Conservation (phyloP, 2,888 invertebrate genomes). For the Agonopterix alstromeriana region DNA sequence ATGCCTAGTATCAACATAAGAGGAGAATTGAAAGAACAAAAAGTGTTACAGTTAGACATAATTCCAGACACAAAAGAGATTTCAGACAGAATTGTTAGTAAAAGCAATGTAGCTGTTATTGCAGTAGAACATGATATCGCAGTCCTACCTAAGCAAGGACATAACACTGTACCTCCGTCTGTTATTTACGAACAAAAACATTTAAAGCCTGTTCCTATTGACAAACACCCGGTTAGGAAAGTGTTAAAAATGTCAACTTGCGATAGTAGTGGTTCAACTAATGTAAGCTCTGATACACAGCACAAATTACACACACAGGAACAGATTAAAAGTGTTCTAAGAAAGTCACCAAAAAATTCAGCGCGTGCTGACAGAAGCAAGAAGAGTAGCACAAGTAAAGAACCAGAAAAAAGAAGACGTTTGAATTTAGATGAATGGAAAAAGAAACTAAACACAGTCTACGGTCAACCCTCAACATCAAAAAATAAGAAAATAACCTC, state of each 20-base stretch:
- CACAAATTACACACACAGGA: slow-evolving; percentile 27
- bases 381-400: slow-evolving; percentile 16
- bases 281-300: slow-evolving; percentile 38
- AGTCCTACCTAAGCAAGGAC: slow-evolving; percentile 2
- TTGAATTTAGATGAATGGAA: slow-evolving; percentile 54
- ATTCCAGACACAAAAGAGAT: slow-evolving; percentile 39
- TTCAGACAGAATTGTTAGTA: slow-evolving; percentile 13
- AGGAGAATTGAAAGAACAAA: slow-evolving; percentile 65
- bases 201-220: slow-evolving; percentile 4
- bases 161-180: neutral
- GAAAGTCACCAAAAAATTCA: slow-evolving; percentile 27
- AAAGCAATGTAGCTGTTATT: slow-evolving; percentile 48
- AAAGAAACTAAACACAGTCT: slow-evolving; percentile 50
- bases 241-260: slow-evolving; percentile 50
- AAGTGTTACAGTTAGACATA: slow-evolving; percentile 68
- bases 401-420: slow-evolving; percentile 23
- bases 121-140: slow-evolving; percentile 18
- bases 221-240: slow-evolving; percentile 33
- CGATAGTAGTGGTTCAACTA: slow-evolving; percentile 55
- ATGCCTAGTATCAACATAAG: slow-evolving; percentile 73
- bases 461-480: slow-evolving; percentile 32
- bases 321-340: slow-evolving; percentile 19
- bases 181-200: neutral
- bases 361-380: slow-evolving; percentile 21
- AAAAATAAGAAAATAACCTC: slow-evolving; percentile 17